These are phyloP conservation scores for Camponotus vicinus DNA, from an alignment of 1,140 invertebrate species.

Conservation along the genomic window DNA sequence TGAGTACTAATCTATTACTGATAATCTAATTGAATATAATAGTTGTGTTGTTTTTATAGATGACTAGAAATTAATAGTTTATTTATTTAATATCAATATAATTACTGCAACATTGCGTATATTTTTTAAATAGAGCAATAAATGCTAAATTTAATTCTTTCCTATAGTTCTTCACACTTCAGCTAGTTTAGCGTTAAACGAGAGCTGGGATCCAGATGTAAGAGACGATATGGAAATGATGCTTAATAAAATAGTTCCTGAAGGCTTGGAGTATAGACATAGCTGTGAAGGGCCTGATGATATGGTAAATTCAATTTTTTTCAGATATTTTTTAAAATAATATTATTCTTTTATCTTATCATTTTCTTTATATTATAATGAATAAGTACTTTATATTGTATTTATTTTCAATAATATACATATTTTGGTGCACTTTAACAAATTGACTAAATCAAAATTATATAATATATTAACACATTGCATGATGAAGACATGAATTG, in stretches of 20 bases:
- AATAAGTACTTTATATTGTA: neutral
- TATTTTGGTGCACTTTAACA: too few relatives aligned
- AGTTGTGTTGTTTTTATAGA: neutral
- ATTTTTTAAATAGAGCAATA: neutral
- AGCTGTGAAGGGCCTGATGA: slow-evolving; percentile 99
- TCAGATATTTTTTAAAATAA: neutral
- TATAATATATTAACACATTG: too few relatives aligned
- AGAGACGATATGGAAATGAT: slow-evolving; percentile 99
- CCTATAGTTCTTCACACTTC: slow-evolving; percentile 98
- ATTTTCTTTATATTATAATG: neutral
- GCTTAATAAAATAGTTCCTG: slow-evolving; percentile 99
- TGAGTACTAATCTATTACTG: slow-evolving; percentile 86
- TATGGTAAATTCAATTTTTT: slow-evolving; percentile 91
- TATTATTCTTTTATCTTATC: neutral
- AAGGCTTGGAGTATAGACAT: slow-evolving; percentile 97
- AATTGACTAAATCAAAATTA: too few relatives aligned
- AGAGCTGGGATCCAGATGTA: slow-evolving; percentile 99
- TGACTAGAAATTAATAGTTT: neutral
- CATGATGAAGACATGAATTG: too few relatives aligned
- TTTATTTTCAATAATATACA: too few relatives aligned
- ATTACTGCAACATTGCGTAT: neutral
- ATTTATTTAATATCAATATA: neutral
- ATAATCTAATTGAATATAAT: neutral
- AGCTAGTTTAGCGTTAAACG: slow-evolving; percentile 98
- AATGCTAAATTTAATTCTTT: slow-evolving; percentile 46